Evolutionary conservation across 2,888 invertebrate species (phyloP).

Genomic region (Drosophila pseudotakahashii): DNA sequence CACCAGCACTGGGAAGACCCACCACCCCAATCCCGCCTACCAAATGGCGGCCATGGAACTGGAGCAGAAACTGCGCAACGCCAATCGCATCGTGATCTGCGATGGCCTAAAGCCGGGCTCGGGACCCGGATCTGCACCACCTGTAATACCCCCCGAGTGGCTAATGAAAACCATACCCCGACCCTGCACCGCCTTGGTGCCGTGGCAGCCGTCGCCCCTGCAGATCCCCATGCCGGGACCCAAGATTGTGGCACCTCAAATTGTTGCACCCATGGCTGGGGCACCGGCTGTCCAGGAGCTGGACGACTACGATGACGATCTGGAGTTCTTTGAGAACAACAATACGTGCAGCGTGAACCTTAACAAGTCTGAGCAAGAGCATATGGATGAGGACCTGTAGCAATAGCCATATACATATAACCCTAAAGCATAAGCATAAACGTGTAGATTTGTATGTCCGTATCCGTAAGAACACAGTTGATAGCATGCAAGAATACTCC

Average conservation of each 20-base stretch:
- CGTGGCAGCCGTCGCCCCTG: constrained; percentile 91
- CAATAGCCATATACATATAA: constrained; percentile 19
- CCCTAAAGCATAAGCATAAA: constrained; percentile 21
- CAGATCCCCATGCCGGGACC: constrained; percentile 39
- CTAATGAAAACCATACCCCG: constrained; percentile 86
- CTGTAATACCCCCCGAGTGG: constrained; percentile 88
- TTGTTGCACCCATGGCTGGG: not conserved
- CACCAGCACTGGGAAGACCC: constrained; percentile 74
- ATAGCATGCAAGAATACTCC: constrained; percentile 36
- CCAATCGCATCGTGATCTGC: constrained; percentile 87
- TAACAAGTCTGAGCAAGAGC: constrained; percentile 80
- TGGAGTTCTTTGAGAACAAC: constrained; percentile 79
- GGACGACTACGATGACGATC: constrained; percentile 78
- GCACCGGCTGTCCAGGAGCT: constrained; percentile 36
- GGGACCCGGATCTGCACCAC: constrained; percentile 71
- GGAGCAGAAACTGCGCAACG: constrained; percentile 84
- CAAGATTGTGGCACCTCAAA: constrained; percentile 17
- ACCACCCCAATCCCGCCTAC: constrained; percentile 78
- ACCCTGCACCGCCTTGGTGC: constrained; percentile 92
- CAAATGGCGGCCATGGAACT: constrained; percentile 82
- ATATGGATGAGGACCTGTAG: constrained; percentile 83
- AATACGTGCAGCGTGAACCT: constrained; percentile 84
- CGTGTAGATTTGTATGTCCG: constrained; percentile 30
- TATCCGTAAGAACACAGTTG: constrained; percentile 15
- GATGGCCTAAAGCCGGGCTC: constrained; percentile 89